A percentile compares a stretch with the other conserved stretches of the same genome.
phyloP scores from a whole-genome alignment of 2,113 vertebrate genomes.

The Fregata magnificens region DNA sequence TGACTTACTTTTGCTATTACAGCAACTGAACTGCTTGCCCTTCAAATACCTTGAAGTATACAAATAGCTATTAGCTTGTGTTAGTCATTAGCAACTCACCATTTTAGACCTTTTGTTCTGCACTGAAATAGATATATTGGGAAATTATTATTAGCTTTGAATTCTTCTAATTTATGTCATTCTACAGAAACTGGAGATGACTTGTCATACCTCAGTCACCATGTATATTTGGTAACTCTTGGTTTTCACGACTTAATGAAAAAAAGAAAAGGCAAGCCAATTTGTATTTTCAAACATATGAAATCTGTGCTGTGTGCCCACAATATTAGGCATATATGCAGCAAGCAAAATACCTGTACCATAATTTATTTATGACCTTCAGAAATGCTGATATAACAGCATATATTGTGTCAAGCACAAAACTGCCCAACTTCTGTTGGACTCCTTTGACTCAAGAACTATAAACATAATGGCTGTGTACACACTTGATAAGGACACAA shows the following conservation, averaged over 20 bases:
- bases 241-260: neutral
- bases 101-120: neutral
- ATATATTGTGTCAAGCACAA: neutral
- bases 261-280: neutral
- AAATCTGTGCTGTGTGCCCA: neutral
- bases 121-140: neutral
- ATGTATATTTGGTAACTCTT: neutral
- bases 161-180: neutral
- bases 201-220: neutral
- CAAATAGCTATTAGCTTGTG: neutral
- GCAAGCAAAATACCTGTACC: neutral
- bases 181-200: neutral
- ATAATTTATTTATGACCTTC: neutral
- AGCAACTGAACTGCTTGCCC: neutral
- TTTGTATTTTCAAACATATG: neutral
- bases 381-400: neutral
- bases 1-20: constrained; percentile 22
- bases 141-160: neutral
- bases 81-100: neutral
- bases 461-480: neutral
- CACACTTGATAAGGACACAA: neutral
- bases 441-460: neutral
- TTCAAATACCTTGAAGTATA: constrained; percentile 18
- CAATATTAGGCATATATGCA: neutral
- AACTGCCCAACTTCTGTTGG: neutral